phyloP scores from a whole-genome alignment of 2,797 vertebrate genomes.

The Microctenopoma steveboyesi region DNA sequence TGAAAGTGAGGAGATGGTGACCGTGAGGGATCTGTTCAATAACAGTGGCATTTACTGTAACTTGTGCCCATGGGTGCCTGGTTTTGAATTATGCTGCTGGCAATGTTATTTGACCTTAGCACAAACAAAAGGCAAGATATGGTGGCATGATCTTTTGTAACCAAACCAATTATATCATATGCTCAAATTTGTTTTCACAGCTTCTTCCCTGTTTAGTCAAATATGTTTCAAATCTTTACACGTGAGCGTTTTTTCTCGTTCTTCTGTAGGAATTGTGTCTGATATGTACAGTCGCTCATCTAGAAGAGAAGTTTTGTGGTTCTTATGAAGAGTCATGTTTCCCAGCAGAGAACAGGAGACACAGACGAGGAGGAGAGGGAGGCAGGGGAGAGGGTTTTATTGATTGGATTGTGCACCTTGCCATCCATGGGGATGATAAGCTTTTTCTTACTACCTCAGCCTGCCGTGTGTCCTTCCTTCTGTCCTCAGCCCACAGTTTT shows the following conservation, averaged over 20 bases:
- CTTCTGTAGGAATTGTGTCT: slow-evolving; percentile 17
- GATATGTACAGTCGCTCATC: slow-evolving; percentile 17
- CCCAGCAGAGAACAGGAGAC: slow-evolving; percentile 46
- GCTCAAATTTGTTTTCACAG: slow-evolving; percentile 28
- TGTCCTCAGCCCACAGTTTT: slow-evolving; percentile 39
- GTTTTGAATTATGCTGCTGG: slow-evolving; percentile 80
- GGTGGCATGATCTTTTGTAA: slow-evolving; percentile 37
- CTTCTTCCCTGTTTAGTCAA: not conserved
- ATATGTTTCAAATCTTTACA: not conserved
- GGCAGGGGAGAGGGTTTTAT: slow-evolving; percentile 53
- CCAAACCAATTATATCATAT: slow-evolving; percentile 14
- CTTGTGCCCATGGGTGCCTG: slow-evolving; percentile 67
- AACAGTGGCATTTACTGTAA: slow-evolving; percentile 73
- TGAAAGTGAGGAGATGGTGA: slow-evolving; percentile 59
- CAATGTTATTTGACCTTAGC: slow-evolving; percentile 76
- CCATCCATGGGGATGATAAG: slow-evolving; percentile 53
- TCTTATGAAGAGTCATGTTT: slow-evolving; percentile 60
- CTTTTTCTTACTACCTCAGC: slow-evolving; percentile 48
- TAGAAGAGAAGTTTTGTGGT: slow-evolving; percentile 36
- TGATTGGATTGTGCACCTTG: slow-evolving; percentile 61
- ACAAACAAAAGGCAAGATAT: slow-evolving; percentile 55
- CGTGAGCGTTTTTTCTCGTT: not conserved
- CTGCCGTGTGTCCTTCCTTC: slow-evolving; percentile 50
- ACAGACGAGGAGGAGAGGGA: not conserved
- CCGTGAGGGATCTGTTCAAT: slow-evolving; percentile 67